phyloP scores from a whole-genome alignment of 2,113 vertebrate species.

The Ginglymostoma cirratum region DNA sequence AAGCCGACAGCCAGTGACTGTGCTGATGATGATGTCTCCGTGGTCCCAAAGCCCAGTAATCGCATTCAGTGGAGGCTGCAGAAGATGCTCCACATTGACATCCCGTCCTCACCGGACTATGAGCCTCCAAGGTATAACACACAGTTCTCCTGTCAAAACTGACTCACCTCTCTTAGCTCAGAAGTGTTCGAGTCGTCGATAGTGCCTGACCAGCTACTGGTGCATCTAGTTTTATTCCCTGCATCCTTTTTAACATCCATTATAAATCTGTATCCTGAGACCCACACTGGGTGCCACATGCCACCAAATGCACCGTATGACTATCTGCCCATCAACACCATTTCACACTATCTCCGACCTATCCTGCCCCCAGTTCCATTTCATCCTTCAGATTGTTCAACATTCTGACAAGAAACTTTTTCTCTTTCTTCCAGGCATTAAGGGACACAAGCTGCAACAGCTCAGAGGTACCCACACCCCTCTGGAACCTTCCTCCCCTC shows the following conservation, averaged over 20 bases:
- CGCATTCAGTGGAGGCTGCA: constrained; percentile 49
- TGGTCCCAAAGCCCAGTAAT: constrained; percentile 41
- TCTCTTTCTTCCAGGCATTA: too few relatives aligned
- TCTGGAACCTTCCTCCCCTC: too few relatives aligned
- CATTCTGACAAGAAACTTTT: too few relatives aligned
- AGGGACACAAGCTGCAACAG: too few relatives aligned
- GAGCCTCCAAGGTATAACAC: not conserved
- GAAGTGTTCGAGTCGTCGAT: not conserved
- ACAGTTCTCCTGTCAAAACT: too few relatives aligned
- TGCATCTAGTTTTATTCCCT: not conserved
- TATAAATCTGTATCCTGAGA: not conserved
- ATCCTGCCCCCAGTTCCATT: too few relatives aligned
- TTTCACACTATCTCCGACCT: too few relatives aligned
- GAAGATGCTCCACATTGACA: constrained; percentile 52
- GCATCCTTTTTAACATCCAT: not conserved
- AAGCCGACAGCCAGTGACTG: constrained; percentile 52
- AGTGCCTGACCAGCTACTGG: not conserved
- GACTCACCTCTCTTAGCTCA: not conserved
- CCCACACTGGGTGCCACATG: too few relatives aligned
- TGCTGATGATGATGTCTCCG: constrained; percentile 52
- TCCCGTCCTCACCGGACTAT: constrained; percentile 42
- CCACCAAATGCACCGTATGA: too few relatives aligned
- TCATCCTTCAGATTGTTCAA: too few relatives aligned
- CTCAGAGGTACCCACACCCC: too few relatives aligned
- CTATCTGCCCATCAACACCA: too few relatives aligned